Evolutionary conservation across 1,140 invertebrate genomes (phyloP), one percentile per base, ranked within the genome.

Genomic region (Lordiphosa collinella): DNA sequence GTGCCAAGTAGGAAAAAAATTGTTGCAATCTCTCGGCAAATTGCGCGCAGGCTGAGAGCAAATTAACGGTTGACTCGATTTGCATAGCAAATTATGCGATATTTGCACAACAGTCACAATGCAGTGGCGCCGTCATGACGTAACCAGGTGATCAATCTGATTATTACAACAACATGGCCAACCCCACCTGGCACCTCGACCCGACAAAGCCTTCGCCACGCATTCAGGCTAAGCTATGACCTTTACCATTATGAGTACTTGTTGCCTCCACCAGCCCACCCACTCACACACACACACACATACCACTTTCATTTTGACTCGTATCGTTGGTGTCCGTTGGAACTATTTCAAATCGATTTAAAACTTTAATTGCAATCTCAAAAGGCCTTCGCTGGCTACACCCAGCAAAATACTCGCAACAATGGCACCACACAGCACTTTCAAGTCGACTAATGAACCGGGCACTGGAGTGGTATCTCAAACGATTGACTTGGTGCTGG

Each of bases 81-180:
- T 84, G 78, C 78, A 84, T 84, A 84, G 79, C 68, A 84, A 84
- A 84, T 84, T 85, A 84, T 84, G 78, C 79, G 78, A 84, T 85
- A 84, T 84, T 78, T 84, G 52, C 62, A 76, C 66, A 82, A 52
- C 58, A 67, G 14, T 65, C 67, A 48, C 66, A 35, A 44, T 36
- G 52, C 58, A 63, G 48, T 46, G 25, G 29, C 38, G 40, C 36
- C 18, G 12, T 18, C 22, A 44, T 80, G 72, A 82, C 63, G 69
- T 47, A 84, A 76, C 12, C 10, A 44, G 22, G 13, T n/a, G 25
- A 44, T 44, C 11, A 31, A 29, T 29, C 25, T 44, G 37, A 57
- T 60, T 60, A 52, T 22, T 41, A 46, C 34, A 65, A 34, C 38
- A 36, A 25, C 32, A 37, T 11, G 18, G 18, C 5, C 5, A 55